These are phyloP conservation scores for Heteromormyrus szaboi DNA, from an alignment of 2,797 vertebrate species.

Conservation along the genomic window DNA sequence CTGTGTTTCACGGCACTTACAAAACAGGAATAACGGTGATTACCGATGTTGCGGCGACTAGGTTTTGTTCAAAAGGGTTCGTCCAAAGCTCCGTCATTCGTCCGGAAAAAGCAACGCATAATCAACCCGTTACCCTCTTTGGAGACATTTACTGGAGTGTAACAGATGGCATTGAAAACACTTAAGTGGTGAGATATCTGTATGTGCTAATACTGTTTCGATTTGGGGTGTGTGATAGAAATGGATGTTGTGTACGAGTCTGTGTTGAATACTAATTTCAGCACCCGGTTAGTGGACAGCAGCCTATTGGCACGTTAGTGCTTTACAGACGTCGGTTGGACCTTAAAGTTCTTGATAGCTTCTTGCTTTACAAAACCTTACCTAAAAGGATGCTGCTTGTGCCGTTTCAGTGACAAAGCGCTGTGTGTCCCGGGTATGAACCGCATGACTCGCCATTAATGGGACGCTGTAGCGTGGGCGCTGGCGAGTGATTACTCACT, in stretches of 20 bases:
- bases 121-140: background rate
- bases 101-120: background rate
- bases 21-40: background rate
- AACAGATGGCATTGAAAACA: conserved; percentile 16
- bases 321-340: background rate
- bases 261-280: background rate
- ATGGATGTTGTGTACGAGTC: background rate
- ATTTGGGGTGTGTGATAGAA: background rate
- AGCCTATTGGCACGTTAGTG: background rate
- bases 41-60: background rate
- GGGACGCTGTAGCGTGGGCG: background rate
- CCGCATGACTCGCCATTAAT: background rate
- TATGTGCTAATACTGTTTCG: conserved; percentile 3
- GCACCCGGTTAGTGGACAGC: background rate
- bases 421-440: background rate
- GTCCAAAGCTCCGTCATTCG: background rate
- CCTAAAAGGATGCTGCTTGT: background rate
- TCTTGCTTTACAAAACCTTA: background rate
- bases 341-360: background rate
- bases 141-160: background rate
- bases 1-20: background rate
- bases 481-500: background rate
- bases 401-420: background rate
- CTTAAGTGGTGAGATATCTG: conserved; percentile 10
- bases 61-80: background rate